A percentile compares a stretch with the other conserved stretches of the same genome.
phyloP scores from a whole-genome alignment of 2,888 invertebrate species.

The Andrena camellia region DNA sequence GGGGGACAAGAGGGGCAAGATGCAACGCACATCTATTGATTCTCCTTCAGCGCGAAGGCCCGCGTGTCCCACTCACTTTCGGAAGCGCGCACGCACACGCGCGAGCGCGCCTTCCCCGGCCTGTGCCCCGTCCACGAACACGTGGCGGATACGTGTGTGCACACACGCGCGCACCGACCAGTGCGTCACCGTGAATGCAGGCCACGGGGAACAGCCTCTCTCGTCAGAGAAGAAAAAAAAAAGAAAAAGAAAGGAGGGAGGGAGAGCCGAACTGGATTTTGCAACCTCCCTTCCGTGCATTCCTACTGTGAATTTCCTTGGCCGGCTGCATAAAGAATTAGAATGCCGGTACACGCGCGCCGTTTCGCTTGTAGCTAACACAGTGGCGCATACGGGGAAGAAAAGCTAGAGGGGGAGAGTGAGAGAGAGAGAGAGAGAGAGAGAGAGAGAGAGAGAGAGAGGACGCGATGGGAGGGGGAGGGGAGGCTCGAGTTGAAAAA shows the following conservation, averaged over 20 bases:
- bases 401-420: not conserved
- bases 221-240: conserved; percentile 48
- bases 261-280: conserved; percentile 76
- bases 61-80: conserved; percentile 74
- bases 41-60: conserved; percentile 78
- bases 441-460: not conserved
- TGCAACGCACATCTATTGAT: conserved; percentile 85
- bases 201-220: conserved; percentile 66
- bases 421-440: not conserved
- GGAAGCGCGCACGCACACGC: conserved; percentile 68
- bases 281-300: conserved; percentile 71
- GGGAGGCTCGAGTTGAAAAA: conserved; percentile 31
- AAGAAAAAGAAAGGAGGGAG: conserved; percentile 14
- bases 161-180: conserved; percentile 60
- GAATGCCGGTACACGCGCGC: conserved; percentile 59
- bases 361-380: conserved; percentile 21
- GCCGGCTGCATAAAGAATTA: conserved; percentile 73
- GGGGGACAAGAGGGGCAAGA: conserved; percentile 80
- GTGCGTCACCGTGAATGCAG: conserved; percentile 67
- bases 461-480: not conserved
- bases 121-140: conserved; percentile 33
- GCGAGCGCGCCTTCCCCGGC: conserved; percentile 50
- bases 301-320: conserved; percentile 64
- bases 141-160: conserved; percentile 24
- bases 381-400: conserved; percentile 27